phyloP scores from a whole-genome alignment of 1,140 invertebrate genomes.

The Eciton burchellii region DNA sequence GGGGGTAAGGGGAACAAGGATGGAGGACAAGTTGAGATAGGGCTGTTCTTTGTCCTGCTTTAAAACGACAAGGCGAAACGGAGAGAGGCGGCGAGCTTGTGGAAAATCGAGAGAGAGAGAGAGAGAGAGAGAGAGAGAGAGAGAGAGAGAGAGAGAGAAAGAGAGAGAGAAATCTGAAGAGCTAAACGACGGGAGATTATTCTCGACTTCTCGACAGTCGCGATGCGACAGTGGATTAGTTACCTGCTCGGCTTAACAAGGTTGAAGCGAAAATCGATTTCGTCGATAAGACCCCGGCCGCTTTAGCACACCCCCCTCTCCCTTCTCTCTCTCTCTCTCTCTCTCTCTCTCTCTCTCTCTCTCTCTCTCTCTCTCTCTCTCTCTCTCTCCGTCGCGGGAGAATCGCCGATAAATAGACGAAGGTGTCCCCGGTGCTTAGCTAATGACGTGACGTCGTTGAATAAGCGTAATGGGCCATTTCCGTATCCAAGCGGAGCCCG shows the following conservation, averaged over 20 bases:
- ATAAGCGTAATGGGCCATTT: slow-evolving; percentile 35
- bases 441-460: slow-evolving; percentile 35
- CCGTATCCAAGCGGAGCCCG: slow-evolving; percentile 10
- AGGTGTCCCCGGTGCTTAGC: slow-evolving; percentile 41
- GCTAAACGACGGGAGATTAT: slow-evolving; percentile 71
- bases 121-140: slow-evolving; percentile 30
- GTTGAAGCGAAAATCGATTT: slow-evolving; percentile 61
- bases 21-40: background rate
- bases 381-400: slow-evolving; percentile 5
- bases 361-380: too few relatives aligned
- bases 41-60: slow-evolving; percentile 69
- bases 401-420: slow-evolving; percentile 46
- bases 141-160: background rate
- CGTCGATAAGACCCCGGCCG: slow-evolving; percentile 45
- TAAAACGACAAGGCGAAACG: slow-evolving; percentile 44
- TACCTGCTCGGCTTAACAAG: slow-evolving; percentile 62
- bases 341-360: too few relatives aligned
- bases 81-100: background rate
- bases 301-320: too few relatives aligned
- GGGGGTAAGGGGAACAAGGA: background rate
- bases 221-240: slow-evolving; percentile 69
- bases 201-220: slow-evolving; percentile 66
- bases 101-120: too few relatives aligned
- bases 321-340: too few relatives aligned
- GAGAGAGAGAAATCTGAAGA: slow-evolving; percentile 57